These are phyloP conservation scores for Phymastichus coffea DNA, from an alignment of 1,140 invertebrate species.

Conservation along the genomic window DNA sequence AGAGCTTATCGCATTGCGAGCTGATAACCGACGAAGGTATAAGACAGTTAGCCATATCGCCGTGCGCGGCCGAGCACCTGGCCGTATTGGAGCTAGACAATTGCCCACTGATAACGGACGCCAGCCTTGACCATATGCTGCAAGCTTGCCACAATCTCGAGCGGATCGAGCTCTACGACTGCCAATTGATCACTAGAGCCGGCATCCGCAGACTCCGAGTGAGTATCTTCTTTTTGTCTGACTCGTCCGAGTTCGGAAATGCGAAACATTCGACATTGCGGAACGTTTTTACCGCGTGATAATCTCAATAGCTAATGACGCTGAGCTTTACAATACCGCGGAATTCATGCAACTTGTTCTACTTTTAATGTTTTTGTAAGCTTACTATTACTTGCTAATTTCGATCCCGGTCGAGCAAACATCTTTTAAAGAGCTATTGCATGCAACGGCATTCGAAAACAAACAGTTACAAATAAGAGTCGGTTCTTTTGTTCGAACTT, in stretches of 20 bases:
- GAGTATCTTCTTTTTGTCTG: slow-evolving; percentile 31
- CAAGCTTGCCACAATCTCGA: slow-evolving; percentile 92
- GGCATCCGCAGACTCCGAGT: slow-evolving; percentile 95
- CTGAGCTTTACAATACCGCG: too few species aligned
- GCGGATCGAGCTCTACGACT: slow-evolving; percentile 97
- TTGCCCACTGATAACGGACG: slow-evolving; percentile 97
- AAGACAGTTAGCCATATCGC: slow-evolving; percentile 85
- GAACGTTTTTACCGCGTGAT: too few species aligned
- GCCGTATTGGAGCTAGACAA: slow-evolving; percentile 97
- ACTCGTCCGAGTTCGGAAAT: neutral
- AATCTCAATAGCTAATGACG: too few species aligned
- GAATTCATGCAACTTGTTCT: too few species aligned
- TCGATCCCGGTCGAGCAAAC: too few species aligned
- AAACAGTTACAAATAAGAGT: too few species aligned
- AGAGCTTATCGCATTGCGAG: slow-evolving; percentile 98
- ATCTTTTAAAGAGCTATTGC: too few species aligned
- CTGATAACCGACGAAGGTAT: slow-evolving; percentile 98
- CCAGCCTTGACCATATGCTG: slow-evolving; percentile 89
- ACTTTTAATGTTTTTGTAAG: too few species aligned
- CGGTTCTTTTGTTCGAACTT: too few species aligned
- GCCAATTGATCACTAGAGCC: slow-evolving; percentile 94
- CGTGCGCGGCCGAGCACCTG: slow-evolving; percentile 87
- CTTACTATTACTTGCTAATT: too few species aligned
- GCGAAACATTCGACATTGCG: too few species aligned
- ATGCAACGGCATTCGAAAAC: too few species aligned